Evolutionary conservation across 2,113 vertebrate species (phyloP).

Genomic region (Saimiri boliviensis): DNA sequence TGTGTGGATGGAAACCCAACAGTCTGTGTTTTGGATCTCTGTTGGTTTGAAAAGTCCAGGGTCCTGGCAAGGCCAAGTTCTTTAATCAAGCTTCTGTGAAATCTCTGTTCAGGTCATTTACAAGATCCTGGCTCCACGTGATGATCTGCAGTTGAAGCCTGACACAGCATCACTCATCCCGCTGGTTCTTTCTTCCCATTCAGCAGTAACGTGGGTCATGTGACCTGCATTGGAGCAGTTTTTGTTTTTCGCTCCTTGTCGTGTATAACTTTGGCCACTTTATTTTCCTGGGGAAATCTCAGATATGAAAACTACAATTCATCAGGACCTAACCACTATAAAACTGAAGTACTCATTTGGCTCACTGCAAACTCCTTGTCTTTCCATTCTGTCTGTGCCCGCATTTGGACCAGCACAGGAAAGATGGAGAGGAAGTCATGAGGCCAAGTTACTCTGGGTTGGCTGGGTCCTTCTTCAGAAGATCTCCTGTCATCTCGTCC

Average conservation of each 20-base stretch:
- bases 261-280: not conserved
- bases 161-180: not conserved
- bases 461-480: not conserved
- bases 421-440: not conserved
- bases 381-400: not conserved
- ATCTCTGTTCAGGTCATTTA: not conserved
- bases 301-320: not conserved
- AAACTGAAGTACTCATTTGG: not conserved
- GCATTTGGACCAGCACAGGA: not conserved
- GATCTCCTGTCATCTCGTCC: not conserved
- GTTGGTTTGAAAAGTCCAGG: constrained; percentile 4
- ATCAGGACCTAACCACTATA: not conserved
- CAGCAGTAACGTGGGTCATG: accelerated
- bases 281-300: not conserved
- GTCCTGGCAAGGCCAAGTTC: not conserved
- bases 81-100: constrained; percentile 58
- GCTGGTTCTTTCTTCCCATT: not conserved
- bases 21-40: not conserved
- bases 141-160: not conserved
- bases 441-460: not conserved
- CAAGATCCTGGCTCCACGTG: accelerated
- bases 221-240: not conserved
- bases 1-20: constrained; percentile 31
- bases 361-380: not conserved
- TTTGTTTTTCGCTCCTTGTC: not conserved